Evolutionary conservation across 1,140 invertebrate species (phyloP).

Genomic region (Platyura marginata): DNA sequence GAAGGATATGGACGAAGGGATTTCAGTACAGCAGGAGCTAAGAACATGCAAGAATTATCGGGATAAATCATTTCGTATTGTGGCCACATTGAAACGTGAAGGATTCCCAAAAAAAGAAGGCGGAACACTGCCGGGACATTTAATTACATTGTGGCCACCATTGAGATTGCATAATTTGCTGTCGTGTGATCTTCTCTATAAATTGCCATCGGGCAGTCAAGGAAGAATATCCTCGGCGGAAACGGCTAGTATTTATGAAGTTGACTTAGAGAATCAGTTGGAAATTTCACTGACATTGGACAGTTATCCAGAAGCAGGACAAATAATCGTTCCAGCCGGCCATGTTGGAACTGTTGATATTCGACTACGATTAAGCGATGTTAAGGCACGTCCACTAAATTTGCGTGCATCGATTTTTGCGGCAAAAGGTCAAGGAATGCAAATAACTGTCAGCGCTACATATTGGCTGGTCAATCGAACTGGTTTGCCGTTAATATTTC

Average conservation of each 20-base stretch:
- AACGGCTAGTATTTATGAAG: slow-evolving; percentile 26
- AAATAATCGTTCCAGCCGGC: slow-evolving; percentile 31
- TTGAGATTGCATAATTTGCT: slow-evolving; percentile 63
- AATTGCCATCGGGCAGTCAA: slow-evolving; percentile 26
- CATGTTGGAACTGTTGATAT: slow-evolving; percentile 27
- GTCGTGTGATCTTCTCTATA: slow-evolving; percentile 50
- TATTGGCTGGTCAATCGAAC: slow-evolving; percentile 96
- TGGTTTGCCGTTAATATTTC: slow-evolving; percentile 83
- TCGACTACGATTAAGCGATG: slow-evolving; percentile 47
- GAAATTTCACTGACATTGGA: slow-evolving; percentile 60
- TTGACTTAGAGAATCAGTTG: slow-evolving; percentile 48
- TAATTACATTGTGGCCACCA: slow-evolving; percentile 64
- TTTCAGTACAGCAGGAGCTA: slow-evolving; percentile 9
- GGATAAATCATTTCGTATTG: slow-evolving; percentile 13
- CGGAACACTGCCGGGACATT: slow-evolving; percentile 54
- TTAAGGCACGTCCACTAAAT: slow-evolving; percentile 46
- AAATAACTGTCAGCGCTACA: slow-evolving; percentile 64
- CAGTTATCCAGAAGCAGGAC: slow-evolving; percentile 54
- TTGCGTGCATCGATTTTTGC: slow-evolving; percentile 41
- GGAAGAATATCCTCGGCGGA: slow-evolving; percentile 39
- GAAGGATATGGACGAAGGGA: slow-evolving; percentile 8
- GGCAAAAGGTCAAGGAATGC: slow-evolving; percentile 26
- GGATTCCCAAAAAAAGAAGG: slow-evolving; percentile 50
- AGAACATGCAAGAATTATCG: slow-evolving; percentile 13
- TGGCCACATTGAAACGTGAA: slow-evolving; percentile 50